These are phyloP conservation scores for Sinocyclocheilus anophthalmus DNA, from an alignment of 2,113 vertebrate genomes.

Conservation along the genomic window DNA sequence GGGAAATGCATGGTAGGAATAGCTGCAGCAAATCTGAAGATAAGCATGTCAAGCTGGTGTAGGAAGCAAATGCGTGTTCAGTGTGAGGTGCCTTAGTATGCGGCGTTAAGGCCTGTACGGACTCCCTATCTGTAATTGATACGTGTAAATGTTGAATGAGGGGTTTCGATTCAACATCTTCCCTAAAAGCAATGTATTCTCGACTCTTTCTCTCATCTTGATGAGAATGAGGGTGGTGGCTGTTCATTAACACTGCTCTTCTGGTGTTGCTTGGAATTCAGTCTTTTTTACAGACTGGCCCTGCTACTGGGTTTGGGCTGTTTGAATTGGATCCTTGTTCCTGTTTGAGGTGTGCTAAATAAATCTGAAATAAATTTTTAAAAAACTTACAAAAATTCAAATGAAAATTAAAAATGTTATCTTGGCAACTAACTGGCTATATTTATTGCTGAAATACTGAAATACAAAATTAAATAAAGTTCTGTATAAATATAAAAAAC, in stretches of 20 bases:
- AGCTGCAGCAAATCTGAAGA: slow-evolving; percentile 23
- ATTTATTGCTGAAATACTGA: too few species aligned
- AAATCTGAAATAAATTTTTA: too few species aligned
- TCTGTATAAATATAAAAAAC: too few species aligned
- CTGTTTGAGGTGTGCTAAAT: not conserved
- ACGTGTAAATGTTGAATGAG: slow-evolving; percentile 24
- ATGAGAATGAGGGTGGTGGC: not conserved
- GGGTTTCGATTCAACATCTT: slow-evolving; percentile 7
- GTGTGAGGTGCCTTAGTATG: not conserved
- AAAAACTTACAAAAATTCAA: too few species aligned
- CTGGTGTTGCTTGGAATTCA: not conserved
- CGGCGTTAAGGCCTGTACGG: not conserved
- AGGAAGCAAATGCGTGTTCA: slow-evolving; percentile 27
- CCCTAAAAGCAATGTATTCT: not conserved
- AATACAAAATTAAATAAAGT: too few species aligned
- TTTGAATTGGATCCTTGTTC: not conserved
- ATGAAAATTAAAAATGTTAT: too few species aligned
- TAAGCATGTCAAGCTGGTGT: slow-evolving; percentile 33
- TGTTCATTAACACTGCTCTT: not conserved
- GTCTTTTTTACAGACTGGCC: not conserved
- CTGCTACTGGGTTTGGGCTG: not conserved
- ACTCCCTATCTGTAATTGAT: not conserved
- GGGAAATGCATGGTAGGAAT: slow-evolving; percentile 11
- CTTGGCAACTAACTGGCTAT: too few species aligned
- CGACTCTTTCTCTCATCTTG: not conserved